Base-by-base conservation (phyloP, 1,140 invertebrate species). In the Papilio machaon region DNA sequence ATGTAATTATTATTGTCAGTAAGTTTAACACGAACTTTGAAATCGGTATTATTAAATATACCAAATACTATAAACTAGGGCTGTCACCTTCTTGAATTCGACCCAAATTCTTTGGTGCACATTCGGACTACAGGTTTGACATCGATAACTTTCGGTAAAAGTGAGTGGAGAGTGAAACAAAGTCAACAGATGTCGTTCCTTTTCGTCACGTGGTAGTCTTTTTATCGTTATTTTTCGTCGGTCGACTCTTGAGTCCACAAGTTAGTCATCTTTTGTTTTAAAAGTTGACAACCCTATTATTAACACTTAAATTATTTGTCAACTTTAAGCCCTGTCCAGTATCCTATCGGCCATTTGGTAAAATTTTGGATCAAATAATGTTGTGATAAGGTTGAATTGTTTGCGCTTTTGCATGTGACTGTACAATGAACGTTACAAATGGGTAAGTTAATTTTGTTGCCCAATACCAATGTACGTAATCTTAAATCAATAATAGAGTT, bases 381-480 rank as follows among this genome's bases (percentile, higher is more conserved):
- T 52, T 49, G 47, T 13, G 47, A 54, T 76, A 76, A 76, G 74
- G 11, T 76, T 76, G 11, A 76, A 47, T 11, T 54, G 13, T 76
- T 30, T 49, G 19, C 47, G 74, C 46, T 76, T 30, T 79, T 67
- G 38, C n/a, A 67, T 9, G 49, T 43, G 17, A 79, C 38, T 79
- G 54, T 79, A 79, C 77, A 58, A 38, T 79, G 11, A 35, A 67
- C 17, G 2, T 79, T 46, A 79, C 67, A 79, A 79, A 79, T 79
- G 76, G 76, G 19, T 78, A 4, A 78, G 30, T 78, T 78, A 78
- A 78, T 78, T 60, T 60, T 78, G 30, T 78, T 78, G 17, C 30
- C 9, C 76, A 60, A 60, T 60, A 23, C 38, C 15, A 43, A 54
- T 60, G 6, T 58, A 77, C 19, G 49, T 38, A 43, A 78, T 60